Base-by-base conservation (phyloP, 92 coral and sea anemone species). In the Epizoanthus rinbou region DNA sequence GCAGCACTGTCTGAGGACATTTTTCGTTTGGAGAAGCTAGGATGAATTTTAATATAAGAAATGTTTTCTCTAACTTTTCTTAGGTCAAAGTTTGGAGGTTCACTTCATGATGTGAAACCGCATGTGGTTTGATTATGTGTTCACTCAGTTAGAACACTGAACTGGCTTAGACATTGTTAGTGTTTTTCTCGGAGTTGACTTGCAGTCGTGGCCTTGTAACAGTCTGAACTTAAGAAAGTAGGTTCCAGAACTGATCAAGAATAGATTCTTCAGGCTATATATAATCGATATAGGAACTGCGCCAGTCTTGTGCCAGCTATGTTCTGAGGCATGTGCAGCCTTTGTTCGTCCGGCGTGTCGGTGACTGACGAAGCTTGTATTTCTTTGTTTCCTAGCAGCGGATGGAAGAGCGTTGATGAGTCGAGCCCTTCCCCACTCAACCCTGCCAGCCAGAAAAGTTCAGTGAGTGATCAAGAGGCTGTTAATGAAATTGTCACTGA, bases 401-500 rank as follows among this genome's bases (percentile, higher is more conserved):
- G 43, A 47, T 78, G 71, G 39, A 78, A 78, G 71, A 37, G 60
- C 10, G 15, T 17, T 24, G 82, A 78, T 21, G 82, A 60, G 41
- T 41, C 71, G 50, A 78, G 72, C 23, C 56, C 59, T 78, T 62
- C 72, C 62, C 70, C 82, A 9, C 5, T 76, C 82, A 16, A 33
- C 31, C 54, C 69, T 6, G 45, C 57, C 11, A 63, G 50, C 16
- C 82, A 78, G 41, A 78, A 62, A 22, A 21, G 58, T 54, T 78
- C 82, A 13, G 54, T 43, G 57, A 78, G 69, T 23, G 88, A 92
- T 39, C 85, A 83, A 24, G 92, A 86, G 53, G 94, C 90, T 18
- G 86, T 93, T 54, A 83, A 91, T 81, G 94, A 90, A 54, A 93
- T 93, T 67, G 73, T 93, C 10, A 64, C 92, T 13, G 94, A 93